Percentiles rank a stretch among this genome's conserved stretches.
Conservation (phyloP, 2,797 vertebrate genomes). For the Microcaecilia unicolor region DNA sequence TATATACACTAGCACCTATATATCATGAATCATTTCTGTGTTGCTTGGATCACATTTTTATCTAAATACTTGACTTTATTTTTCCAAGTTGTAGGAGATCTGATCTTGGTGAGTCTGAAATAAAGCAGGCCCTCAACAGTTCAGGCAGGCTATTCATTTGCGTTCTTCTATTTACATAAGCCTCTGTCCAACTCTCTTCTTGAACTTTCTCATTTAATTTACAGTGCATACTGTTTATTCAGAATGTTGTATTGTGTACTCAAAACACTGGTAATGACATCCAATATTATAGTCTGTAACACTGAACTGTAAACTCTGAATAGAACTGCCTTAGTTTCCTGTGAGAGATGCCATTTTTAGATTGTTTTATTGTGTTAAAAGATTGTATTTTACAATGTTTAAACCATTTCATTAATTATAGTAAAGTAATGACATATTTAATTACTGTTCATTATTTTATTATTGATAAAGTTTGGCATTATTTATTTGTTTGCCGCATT, state of each 20-base stretch:
- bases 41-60: conserved; percentile 7
- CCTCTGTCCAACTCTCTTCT: neutral
- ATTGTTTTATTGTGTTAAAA: no score
- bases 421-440: no score
- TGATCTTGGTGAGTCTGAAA: conserved; percentile 7
- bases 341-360: no score
- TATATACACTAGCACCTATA: no score
- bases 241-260: neutral
- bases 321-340: no score
- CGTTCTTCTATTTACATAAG: neutral
- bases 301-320: no score
- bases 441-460: no score
- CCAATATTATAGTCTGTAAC: no score
- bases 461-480: no score
- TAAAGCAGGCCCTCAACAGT: conserved; percentile 9
- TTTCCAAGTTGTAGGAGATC: conserved; percentile 12
- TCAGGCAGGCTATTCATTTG: conserved; percentile 8
- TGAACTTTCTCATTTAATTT: neutral
- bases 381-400: no score
- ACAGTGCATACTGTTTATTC: neutral
- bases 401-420: no score
- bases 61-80: conserved; percentile 19
- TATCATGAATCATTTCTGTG: conserved; percentile 11
- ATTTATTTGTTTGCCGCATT: no score
- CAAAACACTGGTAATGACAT: neutral